Base-by-base conservation (phyloP, 2,888 invertebrate species). In the Andrena flavipes region DNA sequence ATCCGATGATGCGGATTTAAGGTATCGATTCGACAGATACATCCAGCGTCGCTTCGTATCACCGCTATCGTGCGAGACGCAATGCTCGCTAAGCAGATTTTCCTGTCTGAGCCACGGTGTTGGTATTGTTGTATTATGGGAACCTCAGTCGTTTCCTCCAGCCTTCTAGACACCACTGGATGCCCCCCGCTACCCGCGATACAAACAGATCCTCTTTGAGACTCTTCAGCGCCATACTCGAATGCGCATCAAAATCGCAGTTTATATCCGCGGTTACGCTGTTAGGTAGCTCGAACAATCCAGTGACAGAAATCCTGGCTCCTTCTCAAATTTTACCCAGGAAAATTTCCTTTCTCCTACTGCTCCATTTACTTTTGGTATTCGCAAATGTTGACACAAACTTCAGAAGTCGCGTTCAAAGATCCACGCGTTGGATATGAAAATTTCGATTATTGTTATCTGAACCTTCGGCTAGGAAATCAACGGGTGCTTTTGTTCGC, bases 51-150 rank as follows among this genome's bases (percentile, higher is more conserved):
- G 62, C 23, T 59, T 70, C 67, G 59, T 63, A 78, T 77, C 67
- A 48, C 51, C 29, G 35, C 35, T 59, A 30, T 51, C 64, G 75
- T 49, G 42, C 59, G 35, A 73, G 20, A 65, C 20, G 75, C 80
- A 64, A 59, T 78, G 88, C 88, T 86, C 84, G 56, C 84, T 83
- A 89, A 89, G 89, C 88, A 88, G 90, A 90, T 90, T 90, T 85
- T 79, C 84, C 80, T 72, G 89, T 87, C 91, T 84, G 84, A 90
- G 90, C 87, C 84, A 71, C 42, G 60, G 56, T 42, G 74, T 80
- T 81, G 74, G 83, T 81, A 78, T 78, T 74, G 90, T 85, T 84
- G 84, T 68, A 71, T 67, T 82, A 68, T 59, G 67, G 64, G 68
- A 54, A 23, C 65, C 54, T 33, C 71, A 76, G 42, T 51, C 56